These are phyloP conservation scores for Rhineura floridana DNA, from an alignment of 2,113 vertebrate species.

Conservation along the genomic window DNA sequence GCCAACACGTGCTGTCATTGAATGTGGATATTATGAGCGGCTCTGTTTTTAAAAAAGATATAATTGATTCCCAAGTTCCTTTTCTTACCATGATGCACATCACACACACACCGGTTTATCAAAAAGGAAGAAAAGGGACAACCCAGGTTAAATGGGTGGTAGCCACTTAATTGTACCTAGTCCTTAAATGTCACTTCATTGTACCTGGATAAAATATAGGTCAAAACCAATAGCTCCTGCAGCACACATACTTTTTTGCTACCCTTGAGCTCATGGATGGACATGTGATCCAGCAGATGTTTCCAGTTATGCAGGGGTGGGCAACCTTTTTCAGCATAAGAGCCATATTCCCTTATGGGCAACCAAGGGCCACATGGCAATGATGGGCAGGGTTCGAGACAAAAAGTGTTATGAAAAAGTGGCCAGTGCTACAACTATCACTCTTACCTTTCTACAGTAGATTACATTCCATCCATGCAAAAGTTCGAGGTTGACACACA, in stretches of 20 bases:
- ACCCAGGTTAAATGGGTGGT: background rate
- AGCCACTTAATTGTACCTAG: rapidly evolving
- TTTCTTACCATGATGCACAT: rapidly evolving
- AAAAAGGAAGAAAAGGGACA: background rate
- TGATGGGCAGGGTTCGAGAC: too few relatives aligned
- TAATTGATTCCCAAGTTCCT: rapidly evolving
- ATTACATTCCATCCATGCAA: too few relatives aligned
- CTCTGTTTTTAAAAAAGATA: rapidly evolving
- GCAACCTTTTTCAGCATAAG: too few relatives aligned
- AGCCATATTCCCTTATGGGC: too few relatives aligned
- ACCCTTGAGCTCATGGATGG: too few relatives aligned
- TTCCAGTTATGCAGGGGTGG: too few relatives aligned
- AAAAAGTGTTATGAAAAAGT: too few relatives aligned
- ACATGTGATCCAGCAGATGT: too few relatives aligned
- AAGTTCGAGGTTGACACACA: too few relatives aligned
- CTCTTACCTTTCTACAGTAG: too few relatives aligned
- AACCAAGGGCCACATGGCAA: too few relatives aligned
- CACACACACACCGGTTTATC: background rate
- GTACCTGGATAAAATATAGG: rapidly evolving
- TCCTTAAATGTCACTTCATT: rapidly evolving
- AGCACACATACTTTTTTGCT: background rate
- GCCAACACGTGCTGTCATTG: background rate
- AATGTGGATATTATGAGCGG: rapidly evolving
- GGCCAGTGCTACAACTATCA: too few relatives aligned
- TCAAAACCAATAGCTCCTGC: rapidly evolving